Evolutionary conservation across 2,888 invertebrate species (phyloP), one percentile per base, ranked within the genome.

Genomic region (Tetranychus piercei): DNA sequence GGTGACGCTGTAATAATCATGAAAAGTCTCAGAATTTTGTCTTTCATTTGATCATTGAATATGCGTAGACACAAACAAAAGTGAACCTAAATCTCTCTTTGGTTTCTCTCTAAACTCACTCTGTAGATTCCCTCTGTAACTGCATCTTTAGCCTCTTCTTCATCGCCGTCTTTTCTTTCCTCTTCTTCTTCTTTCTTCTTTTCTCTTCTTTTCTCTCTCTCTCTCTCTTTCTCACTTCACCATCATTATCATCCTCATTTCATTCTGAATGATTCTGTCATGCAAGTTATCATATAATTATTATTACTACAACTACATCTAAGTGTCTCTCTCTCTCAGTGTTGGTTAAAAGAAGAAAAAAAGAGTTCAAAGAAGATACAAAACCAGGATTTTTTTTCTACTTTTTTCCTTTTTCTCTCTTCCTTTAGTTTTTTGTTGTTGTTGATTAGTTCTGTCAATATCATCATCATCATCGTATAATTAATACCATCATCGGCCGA

Each of bases 181-280:
- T 69, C 44, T 22, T 74, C 44, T 65, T 67, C n/a, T 67, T 69
- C 45, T 20, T 72, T 55, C 15, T 75, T 34, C 72, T 72, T 20
- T 55, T 75, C 43, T 72, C 43, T 72, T 9, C 55, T 20, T 64
- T 64, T 72, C 20, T 74, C 55, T 45, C 44, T 74, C 71, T 74
- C 55, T 45, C 65, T 75, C 34, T 64, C n/a, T 55, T 44, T 64
- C 20, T 75, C 72, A 66, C 5, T 73, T 71, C 71, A n/a, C 22
- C 22, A 22, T 23, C 44, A 71, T 71, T 4, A 34, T 20, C 73
- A 18, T 45, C 73, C 11, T 20, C 74, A 45, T 71, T 44, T 43
- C 65, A 44, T 67, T 67, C 43, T 73, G 67, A 66, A 18, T 34
- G 22, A 34, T 34, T 67, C 67, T n/a, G 65, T 15, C 34, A 44